Conservation (phyloP, 1,140 invertebrate genomes). For the Hypothenemus hampei region DNA sequence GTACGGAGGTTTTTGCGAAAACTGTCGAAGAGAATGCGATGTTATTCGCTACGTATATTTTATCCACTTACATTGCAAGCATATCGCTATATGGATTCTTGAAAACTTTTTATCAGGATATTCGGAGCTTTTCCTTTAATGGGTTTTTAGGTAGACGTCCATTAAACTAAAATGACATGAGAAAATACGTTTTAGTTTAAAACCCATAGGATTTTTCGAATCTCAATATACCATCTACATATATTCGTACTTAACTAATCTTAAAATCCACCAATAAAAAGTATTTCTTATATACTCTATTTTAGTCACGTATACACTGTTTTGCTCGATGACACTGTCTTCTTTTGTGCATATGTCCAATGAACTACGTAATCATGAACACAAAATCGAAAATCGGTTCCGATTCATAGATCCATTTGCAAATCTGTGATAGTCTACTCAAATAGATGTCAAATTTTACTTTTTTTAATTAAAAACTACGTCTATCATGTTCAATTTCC, state of each 20-base stretch:
- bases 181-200: background rate
- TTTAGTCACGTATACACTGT: no score
- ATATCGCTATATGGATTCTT: constrained; percentile 3
- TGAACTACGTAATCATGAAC: constrained; percentile 2
- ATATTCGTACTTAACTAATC: no score
- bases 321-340: background rate
- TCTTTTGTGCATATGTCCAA: background rate
- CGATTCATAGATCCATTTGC: constrained; percentile 7
- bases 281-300: no score
- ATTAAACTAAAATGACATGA: background rate
- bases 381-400: background rate
- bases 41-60: constrained; percentile 5
- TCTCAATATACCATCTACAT: no score
- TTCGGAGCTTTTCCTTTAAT: constrained; percentile 1
- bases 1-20: constrained; percentile 1
- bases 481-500: constrained; percentile 16
- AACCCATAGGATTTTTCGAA: background rate
- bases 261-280: no score
- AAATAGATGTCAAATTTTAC: constrained; percentile 10
- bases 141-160: background rate
- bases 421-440: no score
- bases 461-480: no score
- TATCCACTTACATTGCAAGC: constrained; percentile 1
- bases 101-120: constrained; percentile 8
- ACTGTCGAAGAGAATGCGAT: background rate